Evolutionary conservation across 2,888 invertebrate species (phyloP).

Genomic region (Gymnoscelis rufifasciata): DNA sequence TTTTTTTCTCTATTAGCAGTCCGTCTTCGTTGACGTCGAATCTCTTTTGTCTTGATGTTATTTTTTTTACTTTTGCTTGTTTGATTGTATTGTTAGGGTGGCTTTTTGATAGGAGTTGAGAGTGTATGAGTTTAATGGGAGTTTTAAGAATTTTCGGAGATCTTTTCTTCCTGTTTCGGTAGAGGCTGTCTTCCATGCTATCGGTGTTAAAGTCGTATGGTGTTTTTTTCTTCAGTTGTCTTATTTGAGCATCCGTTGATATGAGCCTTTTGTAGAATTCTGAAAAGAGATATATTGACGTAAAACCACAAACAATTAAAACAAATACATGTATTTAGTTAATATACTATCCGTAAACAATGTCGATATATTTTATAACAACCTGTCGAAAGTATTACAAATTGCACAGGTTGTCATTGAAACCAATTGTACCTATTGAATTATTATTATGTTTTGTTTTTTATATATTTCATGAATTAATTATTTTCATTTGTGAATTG

Average conservation of each 20-base stretch:
- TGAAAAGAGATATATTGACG: no score
- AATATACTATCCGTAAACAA: no score
- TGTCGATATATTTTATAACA: no score
- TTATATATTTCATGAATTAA: no score
- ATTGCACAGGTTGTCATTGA: no score
- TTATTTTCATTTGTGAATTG: no score
- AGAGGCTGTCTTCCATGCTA: conserved; percentile 15
- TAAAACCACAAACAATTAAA: no score
- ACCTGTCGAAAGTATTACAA: no score
- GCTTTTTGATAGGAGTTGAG: conserved; percentile 12
- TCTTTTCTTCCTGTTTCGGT: conserved; percentile 41
- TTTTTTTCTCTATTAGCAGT: conserved; percentile 48
- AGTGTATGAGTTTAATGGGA: conserved; percentile 20
- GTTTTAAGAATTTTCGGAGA: conserved; percentile 32
- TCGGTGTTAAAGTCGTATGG: conserved; percentile 1
- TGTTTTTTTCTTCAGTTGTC: conserved; percentile 42
- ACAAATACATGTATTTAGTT: no score
- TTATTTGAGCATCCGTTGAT: conserved; percentile 57
- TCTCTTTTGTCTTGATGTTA: conserved; percentile 25
- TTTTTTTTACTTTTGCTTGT: no score
- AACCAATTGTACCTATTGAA: no score
- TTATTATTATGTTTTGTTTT: no score
- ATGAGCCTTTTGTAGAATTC: conserved; percentile 63
- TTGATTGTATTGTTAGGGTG: background rate
- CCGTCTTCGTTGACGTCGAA: conserved; percentile 30